These are phyloP conservation scores for Merodon equestris DNA, from an alignment of 2,888 invertebrate genomes.

Conservation along the genomic window DNA sequence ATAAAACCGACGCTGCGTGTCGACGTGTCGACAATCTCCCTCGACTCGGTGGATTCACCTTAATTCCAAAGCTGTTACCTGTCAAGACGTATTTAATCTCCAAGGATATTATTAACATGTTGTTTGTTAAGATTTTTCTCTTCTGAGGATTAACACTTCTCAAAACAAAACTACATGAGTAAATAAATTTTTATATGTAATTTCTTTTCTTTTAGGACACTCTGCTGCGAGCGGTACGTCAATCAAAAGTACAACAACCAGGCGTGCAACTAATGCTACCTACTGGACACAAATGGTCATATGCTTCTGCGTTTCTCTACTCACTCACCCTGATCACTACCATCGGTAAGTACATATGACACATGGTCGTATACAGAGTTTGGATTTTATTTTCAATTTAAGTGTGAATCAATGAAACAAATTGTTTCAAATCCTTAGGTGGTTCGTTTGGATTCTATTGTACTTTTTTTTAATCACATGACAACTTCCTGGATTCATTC, in stretches of 20 bases:
- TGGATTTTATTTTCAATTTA: neutral
- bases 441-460: constrained; percentile 46
- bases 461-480: constrained; percentile 62
- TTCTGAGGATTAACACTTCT: neutral
- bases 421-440: constrained; percentile 33
- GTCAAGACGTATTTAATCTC: neutral
- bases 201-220: constrained; percentile 74
- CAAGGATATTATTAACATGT: neutral
- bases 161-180: neutral
- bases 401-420: neutral
- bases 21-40: no score
- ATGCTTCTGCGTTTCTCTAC: constrained; percentile 94
- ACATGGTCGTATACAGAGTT: constrained; percentile 22
- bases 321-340: constrained; percentile 96
- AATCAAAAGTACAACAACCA: constrained; percentile 78
- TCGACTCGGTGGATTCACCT: neutral
- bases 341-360: constrained; percentile 89
- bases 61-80: neutral
- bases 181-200: neutral
- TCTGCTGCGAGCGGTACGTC: constrained; percentile 78
- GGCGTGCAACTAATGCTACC: constrained; percentile 78
- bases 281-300: constrained; percentile 89
- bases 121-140: constrained; percentile 1
- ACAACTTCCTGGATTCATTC: constrained; percentile 59
- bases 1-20: no score